phyloP scores from a whole-genome alignment of 2,113 vertebrate genomes.

The Embiotoca jacksoni region DNA sequence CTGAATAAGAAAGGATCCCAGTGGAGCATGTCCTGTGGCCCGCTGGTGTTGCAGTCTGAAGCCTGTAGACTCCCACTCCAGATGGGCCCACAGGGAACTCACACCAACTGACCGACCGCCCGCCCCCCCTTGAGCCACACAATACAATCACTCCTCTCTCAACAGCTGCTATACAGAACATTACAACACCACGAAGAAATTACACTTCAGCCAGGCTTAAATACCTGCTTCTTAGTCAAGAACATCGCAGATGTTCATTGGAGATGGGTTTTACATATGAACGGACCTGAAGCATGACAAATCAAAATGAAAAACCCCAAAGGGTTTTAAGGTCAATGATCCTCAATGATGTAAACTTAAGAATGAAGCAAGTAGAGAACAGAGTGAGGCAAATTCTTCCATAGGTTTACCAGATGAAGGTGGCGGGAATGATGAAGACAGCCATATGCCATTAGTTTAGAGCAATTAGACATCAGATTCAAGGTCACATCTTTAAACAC shows the following conservation, averaged over 20 bases:
- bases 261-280: conserved; percentile 67
- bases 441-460: background rate
- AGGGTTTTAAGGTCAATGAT: conserved; percentile 56
- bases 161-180: conserved; percentile 72
- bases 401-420: conserved; percentile 23
- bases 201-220: conserved; percentile 54
- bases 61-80: conserved; percentile 70
- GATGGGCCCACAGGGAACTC: conserved; percentile 76
- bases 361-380: conserved; percentile 16
- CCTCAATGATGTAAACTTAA: conserved; percentile 42
- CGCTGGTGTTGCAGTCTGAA: conserved; percentile 48
- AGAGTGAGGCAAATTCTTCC: conserved; percentile 18
- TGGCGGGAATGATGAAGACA: background rate
- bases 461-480: background rate
- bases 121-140: conserved; percentile 56
- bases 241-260: conserved; percentile 68
- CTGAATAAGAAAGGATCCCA: conserved; percentile 78
- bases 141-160: conserved; percentile 65
- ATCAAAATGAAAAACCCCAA: conserved; percentile 66
- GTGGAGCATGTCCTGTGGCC: conserved; percentile 74
- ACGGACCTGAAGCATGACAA: conserved; percentile 52
- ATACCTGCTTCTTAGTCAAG: conserved; percentile 68
- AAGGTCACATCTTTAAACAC: background rate
- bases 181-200: conserved; percentile 67
- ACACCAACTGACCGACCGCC: conserved; percentile 66